Percentiles rank a stretch among this genome's conserved stretches.
Evolutionary conservation across 2,888 invertebrate genomes (phyloP).

Genomic region (Cancer borealis): DNA sequence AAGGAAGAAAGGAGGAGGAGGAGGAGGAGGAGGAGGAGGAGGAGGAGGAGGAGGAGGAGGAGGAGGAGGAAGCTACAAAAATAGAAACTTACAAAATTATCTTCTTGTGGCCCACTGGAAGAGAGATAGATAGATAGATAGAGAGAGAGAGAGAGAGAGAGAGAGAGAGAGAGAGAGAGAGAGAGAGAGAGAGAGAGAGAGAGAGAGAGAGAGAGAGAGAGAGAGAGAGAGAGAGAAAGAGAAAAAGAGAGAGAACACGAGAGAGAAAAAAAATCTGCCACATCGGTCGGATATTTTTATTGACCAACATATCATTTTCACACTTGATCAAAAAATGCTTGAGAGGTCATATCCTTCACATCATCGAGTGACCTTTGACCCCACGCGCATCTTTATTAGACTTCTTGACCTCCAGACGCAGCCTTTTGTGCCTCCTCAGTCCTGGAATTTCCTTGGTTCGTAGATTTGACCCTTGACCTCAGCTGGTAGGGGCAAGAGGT

Average conservation of each 20-base stretch:
- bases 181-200: background rate
- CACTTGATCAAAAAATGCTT: background rate
- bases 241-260: background rate
- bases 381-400: background rate
- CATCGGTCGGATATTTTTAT: background rate
- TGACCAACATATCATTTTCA: background rate
- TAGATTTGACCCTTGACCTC: background rate
- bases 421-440: conserved; percentile 18
- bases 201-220: background rate
- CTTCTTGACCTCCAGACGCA: background rate
- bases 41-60: background rate
- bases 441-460: conserved; percentile 38
- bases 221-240: background rate
- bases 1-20: background rate
- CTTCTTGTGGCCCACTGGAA: background rate
- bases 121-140: background rate
- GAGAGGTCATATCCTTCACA: background rate
- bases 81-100: background rate
- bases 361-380: background rate
- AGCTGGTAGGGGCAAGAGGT: background rate
- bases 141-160: background rate
- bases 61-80: background rate
- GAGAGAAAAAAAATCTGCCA: background rate
- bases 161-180: background rate
- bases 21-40: background rate